phyloP scores from a whole-genome alignment of 2,113 vertebrate species.

The Ceyx melanurus region DNA sequence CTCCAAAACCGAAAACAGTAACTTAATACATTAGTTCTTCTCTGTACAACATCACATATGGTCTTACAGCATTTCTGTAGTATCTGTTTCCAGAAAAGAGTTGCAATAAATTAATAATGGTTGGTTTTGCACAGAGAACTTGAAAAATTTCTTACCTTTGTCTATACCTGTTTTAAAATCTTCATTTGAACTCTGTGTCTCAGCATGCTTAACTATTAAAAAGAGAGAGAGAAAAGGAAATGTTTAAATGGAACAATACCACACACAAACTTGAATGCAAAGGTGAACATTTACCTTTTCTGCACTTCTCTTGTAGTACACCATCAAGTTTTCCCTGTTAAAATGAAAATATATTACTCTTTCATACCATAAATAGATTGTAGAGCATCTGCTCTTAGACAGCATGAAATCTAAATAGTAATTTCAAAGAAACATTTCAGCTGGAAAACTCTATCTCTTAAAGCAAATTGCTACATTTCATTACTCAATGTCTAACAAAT shows the following conservation, averaged over 20 bases:
- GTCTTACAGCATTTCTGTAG: background rate
- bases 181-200: conserved; percentile 78
- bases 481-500: background rate
- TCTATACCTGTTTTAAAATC: conserved; percentile 77
- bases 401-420: background rate
- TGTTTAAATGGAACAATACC: background rate
- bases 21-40: background rate
- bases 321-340: conserved; percentile 80
- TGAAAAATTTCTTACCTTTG: conserved; percentile 80
- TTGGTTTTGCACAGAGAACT: background rate
- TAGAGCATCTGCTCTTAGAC: background rate
- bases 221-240: background rate
- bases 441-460: background rate
- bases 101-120: background rate
- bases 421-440: background rate
- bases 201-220: conserved; percentile 78
- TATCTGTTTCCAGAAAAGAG: background rate
- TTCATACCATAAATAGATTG: background rate
- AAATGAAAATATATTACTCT: background rate
- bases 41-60: background rate
- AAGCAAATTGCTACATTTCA: background rate
- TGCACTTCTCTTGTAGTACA: conserved; percentile 70
- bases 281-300: conserved; percentile 78
- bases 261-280: background rate
- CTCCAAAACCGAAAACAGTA: background rate